phyloP scores from a whole-genome alignment of 30 jellyfish, hydroid and myxozoan species.

The Turritopsis rubra region DNA sequence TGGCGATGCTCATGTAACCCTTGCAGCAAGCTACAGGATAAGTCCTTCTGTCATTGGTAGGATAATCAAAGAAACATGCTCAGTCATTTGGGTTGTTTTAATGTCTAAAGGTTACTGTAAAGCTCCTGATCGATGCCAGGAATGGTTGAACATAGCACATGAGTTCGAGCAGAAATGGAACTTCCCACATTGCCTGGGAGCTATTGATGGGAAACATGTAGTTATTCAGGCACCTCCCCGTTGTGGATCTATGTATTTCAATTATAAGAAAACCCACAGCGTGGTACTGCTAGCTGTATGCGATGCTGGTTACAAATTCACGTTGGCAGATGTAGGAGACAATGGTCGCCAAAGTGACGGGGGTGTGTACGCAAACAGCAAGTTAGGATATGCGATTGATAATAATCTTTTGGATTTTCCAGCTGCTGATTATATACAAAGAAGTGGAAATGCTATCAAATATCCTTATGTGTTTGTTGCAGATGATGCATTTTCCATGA shows the following conservation, averaged over 20 bases:
- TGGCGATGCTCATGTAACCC: slow-evolving; percentile 34
- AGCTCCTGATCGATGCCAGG: not conserved
- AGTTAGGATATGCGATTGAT: slow-evolving; percentile 28
- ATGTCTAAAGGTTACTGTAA: not conserved
- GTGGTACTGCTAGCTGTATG: slow-evolving; percentile 30
- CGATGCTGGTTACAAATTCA: slow-evolving; percentile 17
- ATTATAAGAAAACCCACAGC: slow-evolving; percentile 30
- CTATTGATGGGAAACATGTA: slow-evolving; percentile 32
- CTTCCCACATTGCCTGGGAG: slow-evolving; percentile 36
- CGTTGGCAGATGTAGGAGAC: slow-evolving; percentile 5
- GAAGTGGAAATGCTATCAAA: slow-evolving; percentile 15
- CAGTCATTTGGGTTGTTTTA: slow-evolving; percentile 8
- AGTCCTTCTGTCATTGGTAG: slow-evolving; percentile 24
- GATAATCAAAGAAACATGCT: not conserved
- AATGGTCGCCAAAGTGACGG: slow-evolving; percentile 45
- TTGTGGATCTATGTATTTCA: slow-evolving; percentile 14
- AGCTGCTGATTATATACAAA: slow-evolving; percentile 1
- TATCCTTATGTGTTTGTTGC: slow-evolving; percentile 18
- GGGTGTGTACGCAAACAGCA: slow-evolving; percentile 27
- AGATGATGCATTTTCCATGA: slow-evolving; percentile 14
- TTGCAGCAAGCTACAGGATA: slow-evolving; percentile 26
- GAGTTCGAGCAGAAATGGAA: slow-evolving; percentile 31
- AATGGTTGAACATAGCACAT: slow-evolving; percentile 12
- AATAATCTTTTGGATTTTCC: slow-evolving; percentile 11
- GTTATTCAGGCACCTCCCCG: slow-evolving; percentile 21